phyloP scores from a whole-genome alignment of 2,113 vertebrate species.

The Dasyprocta punctata region DNA sequence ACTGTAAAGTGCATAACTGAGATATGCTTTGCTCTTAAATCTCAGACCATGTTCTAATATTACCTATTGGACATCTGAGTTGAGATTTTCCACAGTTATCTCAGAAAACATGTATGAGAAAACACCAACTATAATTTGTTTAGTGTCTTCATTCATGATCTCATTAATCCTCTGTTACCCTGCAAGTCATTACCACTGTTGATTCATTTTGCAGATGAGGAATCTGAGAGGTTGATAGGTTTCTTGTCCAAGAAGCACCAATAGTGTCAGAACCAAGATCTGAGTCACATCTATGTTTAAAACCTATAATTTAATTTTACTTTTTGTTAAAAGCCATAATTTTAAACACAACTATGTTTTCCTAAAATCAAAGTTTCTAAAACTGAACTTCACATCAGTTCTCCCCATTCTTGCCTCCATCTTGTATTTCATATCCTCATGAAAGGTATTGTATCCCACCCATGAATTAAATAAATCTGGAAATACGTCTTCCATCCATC shows the following conservation, averaged over 20 bases:
- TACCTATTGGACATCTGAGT: not conserved
- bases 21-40: not conserved
- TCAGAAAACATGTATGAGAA: not conserved
- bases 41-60: not conserved
- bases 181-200: not conserved
- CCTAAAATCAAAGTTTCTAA: not conserved
- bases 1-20: not conserved
- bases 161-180: not conserved
- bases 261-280: not conserved
- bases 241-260: not conserved
- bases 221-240: not conserved
- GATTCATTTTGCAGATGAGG: not conserved
- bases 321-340: not conserved
- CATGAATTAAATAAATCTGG: not conserved
- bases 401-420: not conserved
- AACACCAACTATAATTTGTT: not conserved
- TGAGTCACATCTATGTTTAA: not conserved
- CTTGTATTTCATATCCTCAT: not conserved
- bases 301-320: not conserved
- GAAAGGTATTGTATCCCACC: not conserved
- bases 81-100: not conserved
- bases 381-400: not conserved
- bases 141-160: not conserved
- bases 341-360: not conserved
- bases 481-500: not conserved